A percentile compares a stretch with the other conserved stretches of the same genome.
These are phyloP conservation scores for Adoxophyes honmai DNA, from an alignment of 1,140 invertebrate species.

Conservation along the genomic window DNA sequence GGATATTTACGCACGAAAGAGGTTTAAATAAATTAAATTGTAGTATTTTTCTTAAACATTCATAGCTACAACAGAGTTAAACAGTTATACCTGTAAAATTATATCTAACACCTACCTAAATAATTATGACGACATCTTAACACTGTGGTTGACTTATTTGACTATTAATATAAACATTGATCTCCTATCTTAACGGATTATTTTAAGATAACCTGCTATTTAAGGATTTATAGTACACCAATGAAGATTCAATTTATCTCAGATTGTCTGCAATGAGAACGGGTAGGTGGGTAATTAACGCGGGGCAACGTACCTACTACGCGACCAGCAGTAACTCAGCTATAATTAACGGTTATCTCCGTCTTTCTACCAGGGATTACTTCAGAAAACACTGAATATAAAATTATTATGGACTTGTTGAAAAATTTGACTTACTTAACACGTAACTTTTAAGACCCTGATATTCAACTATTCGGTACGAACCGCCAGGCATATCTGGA, in stretches of 20 bases:
- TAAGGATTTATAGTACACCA: not conserved
- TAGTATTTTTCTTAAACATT: too few species aligned
- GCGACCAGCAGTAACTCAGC: constrained; percentile 1
- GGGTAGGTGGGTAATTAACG: not conserved
- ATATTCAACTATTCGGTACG: constrained; percentile 51
- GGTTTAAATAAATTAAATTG: too few species aligned
- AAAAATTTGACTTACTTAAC: constrained; percentile 46
- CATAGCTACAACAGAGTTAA: not conserved
- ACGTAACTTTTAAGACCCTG: constrained; percentile 59
- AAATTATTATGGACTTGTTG: constrained; percentile 45
- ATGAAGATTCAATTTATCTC: not conserved
- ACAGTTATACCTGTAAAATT: not conserved
- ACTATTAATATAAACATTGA: not conserved
- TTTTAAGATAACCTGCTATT: not conserved
- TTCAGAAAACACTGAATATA: constrained; percentile 26
- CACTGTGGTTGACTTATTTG: not conserved
- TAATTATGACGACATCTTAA: not conserved
- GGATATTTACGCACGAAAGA: too few species aligned
- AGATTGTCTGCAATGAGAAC: not conserved
- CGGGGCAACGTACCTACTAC: not conserved
- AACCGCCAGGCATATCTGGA: constrained; percentile 4
- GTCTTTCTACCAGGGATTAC: constrained; percentile 27
- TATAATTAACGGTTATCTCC: constrained; percentile 28
- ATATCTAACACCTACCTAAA: not conserved
- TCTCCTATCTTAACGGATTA: not conserved